phyloP scores from a whole-genome alignment of 2,888 invertebrate genomes.

The Cremastobaeus sp. region DNA sequence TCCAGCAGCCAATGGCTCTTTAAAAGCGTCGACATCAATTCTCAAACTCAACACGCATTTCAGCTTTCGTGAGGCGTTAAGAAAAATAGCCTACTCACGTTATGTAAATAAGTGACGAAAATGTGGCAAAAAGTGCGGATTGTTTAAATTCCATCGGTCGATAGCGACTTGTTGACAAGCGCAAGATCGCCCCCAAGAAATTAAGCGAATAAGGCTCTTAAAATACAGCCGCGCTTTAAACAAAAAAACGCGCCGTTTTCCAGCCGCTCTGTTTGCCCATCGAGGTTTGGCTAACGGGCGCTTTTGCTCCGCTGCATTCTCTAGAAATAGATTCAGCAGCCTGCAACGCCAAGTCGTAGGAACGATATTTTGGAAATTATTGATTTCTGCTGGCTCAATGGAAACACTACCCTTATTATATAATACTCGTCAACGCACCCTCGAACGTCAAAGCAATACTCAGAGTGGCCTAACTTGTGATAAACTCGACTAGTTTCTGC shows the following conservation, averaged over 20 bases:
- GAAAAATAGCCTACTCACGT: no score
- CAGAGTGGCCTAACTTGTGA: no score
- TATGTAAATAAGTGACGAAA: no score
- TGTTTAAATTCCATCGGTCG: slow-evolving; percentile 1
- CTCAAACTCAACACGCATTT: no score
- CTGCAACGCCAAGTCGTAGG: slow-evolving; percentile 23
- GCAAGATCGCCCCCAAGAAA: neutral
- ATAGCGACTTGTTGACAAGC: slow-evolving; percentile 7
- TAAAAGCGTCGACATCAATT: no score
- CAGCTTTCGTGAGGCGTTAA: no score
- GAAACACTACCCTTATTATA: slow-evolving; percentile 45
- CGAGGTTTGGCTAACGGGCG: neutral
- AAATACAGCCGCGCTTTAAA: no score
- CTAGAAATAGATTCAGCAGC: slow-evolving; percentile 44
- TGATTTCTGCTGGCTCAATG: slow-evolving; percentile 48
- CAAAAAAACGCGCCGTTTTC: no score
- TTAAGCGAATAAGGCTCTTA: no score
- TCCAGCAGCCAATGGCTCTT: no score
- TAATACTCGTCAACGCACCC: slow-evolving; percentile 31
- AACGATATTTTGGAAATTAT: slow-evolving; percentile 54
- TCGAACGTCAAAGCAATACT: slow-evolving; percentile 24
- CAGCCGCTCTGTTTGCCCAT: neutral
- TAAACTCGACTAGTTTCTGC: no score
- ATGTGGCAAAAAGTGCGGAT: neutral
- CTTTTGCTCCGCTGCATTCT: slow-evolving; percentile 24